Evolutionary conservation across 1,140 invertebrate genomes (phyloP).

Genomic region (Rhagoletis pomonella): DNA sequence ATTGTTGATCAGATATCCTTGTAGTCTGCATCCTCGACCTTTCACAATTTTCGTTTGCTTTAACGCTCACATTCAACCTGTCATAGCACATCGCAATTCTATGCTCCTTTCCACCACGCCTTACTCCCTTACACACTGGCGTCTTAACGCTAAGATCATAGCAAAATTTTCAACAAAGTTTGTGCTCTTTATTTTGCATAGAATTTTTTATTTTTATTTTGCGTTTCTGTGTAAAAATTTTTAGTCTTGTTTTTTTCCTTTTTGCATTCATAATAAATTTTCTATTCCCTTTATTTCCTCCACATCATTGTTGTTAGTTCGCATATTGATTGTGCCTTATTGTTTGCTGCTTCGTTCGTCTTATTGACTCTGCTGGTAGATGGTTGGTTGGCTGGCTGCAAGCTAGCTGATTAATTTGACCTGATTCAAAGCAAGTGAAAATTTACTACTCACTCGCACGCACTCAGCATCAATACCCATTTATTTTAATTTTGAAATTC

Average conservation of each 20-base stretch:
- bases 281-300: conserved; percentile 5
- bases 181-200: no score
- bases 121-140: no score
- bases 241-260: background rate
- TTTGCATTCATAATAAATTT: conserved; percentile 49
- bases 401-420: conserved; percentile 37
- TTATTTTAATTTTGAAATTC: background rate
- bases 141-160: no score
- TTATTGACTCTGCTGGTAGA: no score
- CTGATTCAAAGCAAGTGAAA: background rate
- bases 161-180: no score
- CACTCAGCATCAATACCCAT: conserved; percentile 2
- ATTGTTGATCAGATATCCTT: no score
- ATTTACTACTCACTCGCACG: conserved; percentile 30
- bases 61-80: no score
- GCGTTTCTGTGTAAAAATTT: background rate
- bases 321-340: conserved; percentile 1
- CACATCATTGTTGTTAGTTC: background rate
- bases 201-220: no score
- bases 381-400: conserved; percentile 12
- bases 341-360: background rate
- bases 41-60: no score
- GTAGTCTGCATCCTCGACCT: no score
- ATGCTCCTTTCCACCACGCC: no score
- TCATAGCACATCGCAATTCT: no score